Evolutionary conservation across 2,888 invertebrate species (phyloP).

Genomic region (Thymelicus lineola): DNA sequence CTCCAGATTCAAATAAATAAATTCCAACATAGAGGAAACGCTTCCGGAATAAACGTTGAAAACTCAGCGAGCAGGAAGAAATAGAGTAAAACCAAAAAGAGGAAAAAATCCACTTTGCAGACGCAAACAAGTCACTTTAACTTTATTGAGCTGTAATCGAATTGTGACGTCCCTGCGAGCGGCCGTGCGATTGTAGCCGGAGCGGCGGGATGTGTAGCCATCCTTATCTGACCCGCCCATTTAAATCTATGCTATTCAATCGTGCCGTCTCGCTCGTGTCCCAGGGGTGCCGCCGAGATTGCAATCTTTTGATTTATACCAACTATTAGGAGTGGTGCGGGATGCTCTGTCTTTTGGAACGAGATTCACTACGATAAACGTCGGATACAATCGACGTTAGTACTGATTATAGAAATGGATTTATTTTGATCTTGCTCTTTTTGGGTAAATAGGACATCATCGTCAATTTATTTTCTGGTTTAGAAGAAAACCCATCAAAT

Average conservation of each 20-base stretch:
- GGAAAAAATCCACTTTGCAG: slow-evolving; percentile 84
- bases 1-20: slow-evolving; percentile 9
- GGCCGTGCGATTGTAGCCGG: slow-evolving; percentile 63
- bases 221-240: slow-evolving; percentile 83
- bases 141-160: slow-evolving; percentile 85
- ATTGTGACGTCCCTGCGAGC: slow-evolving; percentile 83
- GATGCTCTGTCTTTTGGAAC: slow-evolving; percentile 77
- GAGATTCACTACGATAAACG: slow-evolving; percentile 75
- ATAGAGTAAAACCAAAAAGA: slow-evolving; percentile 74
- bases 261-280: slow-evolving; percentile 83
- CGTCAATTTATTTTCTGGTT: neutral
- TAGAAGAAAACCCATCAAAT: neutral
- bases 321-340: slow-evolving; percentile 83
- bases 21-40: slow-evolving; percentile 16
- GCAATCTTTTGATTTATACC: slow-evolving; percentile 86
- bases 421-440: slow-evolving; percentile 58
- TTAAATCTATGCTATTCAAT: slow-evolving; percentile 86
- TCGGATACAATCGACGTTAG: slow-evolving; percentile 75
- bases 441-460: slow-evolving; percentile 9
- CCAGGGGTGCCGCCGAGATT: slow-evolving; percentile 84
- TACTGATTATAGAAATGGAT: slow-evolving; percentile 79
- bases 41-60: slow-evolving; percentile 23
- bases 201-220: slow-evolving; percentile 75
- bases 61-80: slow-evolving; percentile 54
- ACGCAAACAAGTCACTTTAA: slow-evolving; percentile 85